Conservation (phyloP, 23 tunicate genomes). For the Trididemnum miniatum region DNA sequence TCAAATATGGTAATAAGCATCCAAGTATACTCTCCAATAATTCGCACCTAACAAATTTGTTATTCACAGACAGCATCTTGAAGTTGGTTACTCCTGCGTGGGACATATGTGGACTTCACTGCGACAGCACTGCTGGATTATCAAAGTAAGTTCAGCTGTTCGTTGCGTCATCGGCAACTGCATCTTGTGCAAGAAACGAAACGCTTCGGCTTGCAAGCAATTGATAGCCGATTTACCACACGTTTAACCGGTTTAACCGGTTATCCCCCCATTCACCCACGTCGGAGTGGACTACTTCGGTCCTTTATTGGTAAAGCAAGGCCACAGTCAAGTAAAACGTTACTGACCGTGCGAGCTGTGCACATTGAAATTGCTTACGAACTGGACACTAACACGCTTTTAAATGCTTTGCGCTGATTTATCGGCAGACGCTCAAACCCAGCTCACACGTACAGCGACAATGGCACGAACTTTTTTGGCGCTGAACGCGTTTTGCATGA, state of each 20-base stretch:
- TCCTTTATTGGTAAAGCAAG: conserved; percentile 24
- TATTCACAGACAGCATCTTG: conserved; percentile 23
- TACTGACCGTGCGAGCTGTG: conserved; percentile 46
- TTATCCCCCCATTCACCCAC: conserved; percentile 29
- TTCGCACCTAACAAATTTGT: conserved; percentile 26
- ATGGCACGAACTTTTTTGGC: conserved; percentile 61
- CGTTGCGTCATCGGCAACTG: conserved; percentile 35
- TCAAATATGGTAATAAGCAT: conserved; percentile 26
- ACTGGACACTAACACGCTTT: conserved; percentile 12
- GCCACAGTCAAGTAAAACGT: conserved; percentile 40
- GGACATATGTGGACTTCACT: conserved; percentile 32
- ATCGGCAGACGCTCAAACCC: conserved; percentile 38
- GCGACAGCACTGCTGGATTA: conserved; percentile 52
- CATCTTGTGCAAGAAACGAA: conserved; percentile 34
- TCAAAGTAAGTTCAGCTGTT: conserved; percentile 30
- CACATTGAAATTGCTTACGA: conserved; percentile 1
- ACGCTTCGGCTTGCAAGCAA: conserved; percentile 32
- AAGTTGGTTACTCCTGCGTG: conserved; percentile 31
- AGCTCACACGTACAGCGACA: conserved; percentile 23
- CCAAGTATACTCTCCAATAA: conserved; percentile 31
- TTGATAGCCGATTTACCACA: conserved; percentile 36
- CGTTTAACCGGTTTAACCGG: conserved; percentile 14
- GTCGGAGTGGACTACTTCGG: conserved; percentile 48
- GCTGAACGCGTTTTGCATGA: conserved; percentile 35
- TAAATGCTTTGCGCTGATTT: conserved; percentile 52